Evolutionary conservation across 2,797 vertebrate species (phyloP), one percentile per base, ranked within the genome.

Genomic region (Melanotaenia trifasciata): DNA sequence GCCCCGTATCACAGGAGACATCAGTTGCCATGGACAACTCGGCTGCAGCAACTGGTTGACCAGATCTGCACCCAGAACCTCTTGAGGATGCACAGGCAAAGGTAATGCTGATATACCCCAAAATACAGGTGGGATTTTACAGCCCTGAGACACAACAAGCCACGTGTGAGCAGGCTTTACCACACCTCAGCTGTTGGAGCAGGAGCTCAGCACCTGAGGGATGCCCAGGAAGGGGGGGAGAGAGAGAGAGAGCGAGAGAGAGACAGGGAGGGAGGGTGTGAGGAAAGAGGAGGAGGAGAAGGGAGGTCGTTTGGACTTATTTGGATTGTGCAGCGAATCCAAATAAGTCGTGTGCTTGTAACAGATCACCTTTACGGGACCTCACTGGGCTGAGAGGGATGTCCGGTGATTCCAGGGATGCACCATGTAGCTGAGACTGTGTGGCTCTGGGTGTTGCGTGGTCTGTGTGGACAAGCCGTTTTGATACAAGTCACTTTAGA

Each of bases 341-440:
- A 84, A 88, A 92, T 53, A 81, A 89, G 84, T 75, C 60, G 0
- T 92, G 90, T 91, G 90, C 87, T 93, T 91, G 83, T 85, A 87
- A 90, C 88, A 85, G 89, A 87, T 87, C 83, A 77, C 70, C 78
- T 75, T 59, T n/a, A 32, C 1, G 32, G 72, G 71, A 76, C 74
- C 81, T 80, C 32, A 28, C 85, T 77, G 86, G 68, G 80, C 80
- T 22, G 43, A 84, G 78, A 59, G 72, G 45, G 72, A 65, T 64
- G 75, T 81, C 86, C 87, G 63, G 78, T 26, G 47, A 67, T 70
- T 80, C 67, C 80, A 56, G 35, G 66, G 70, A 71, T 74, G 71
- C 65, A 53, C 22, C 3, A 0, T 51, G 58, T 36, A 80, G 82
- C 73, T 64, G 82, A 78, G 75, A 58, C 63, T 20, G 57, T 50